These are phyloP conservation scores for Pangasius sanitwongsei DNA, from an alignment of 2,797 vertebrate species.

Conservation along the genomic window DNA sequence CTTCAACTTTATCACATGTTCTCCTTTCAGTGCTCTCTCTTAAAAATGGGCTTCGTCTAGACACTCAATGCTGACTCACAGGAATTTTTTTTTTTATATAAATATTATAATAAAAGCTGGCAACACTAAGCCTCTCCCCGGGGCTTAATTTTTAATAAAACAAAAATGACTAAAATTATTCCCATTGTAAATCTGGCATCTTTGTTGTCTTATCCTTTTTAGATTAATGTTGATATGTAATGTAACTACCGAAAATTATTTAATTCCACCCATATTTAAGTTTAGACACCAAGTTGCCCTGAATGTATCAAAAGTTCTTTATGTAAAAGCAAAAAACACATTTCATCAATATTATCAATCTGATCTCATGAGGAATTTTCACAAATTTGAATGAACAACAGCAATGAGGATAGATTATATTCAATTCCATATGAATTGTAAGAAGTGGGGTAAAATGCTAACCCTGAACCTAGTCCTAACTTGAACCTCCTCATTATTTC, in stretches of 20 bases:
- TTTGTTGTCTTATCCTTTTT: neutral
- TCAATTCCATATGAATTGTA: neutral
- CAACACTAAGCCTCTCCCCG: neutral
- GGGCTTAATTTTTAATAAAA: slow-evolving; percentile 2
- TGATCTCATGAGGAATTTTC: neutral
- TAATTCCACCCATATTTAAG: neutral
- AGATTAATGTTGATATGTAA: neutral
- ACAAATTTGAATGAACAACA: neutral
- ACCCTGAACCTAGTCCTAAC: neutral
- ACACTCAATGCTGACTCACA: neutral
- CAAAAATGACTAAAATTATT: neutral
- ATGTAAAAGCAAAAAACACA: neutral
- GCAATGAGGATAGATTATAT: neutral
- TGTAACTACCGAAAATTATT: neutral
- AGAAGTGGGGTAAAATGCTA: no score
- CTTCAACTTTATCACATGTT: neutral
- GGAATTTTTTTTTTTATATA: neutral
- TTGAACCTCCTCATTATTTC: neutral
- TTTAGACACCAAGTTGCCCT: neutral
- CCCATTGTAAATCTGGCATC: neutral
- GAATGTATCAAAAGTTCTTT: neutral
- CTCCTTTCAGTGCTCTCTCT: neutral
- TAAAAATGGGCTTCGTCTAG: neutral
- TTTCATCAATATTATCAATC: neutral
- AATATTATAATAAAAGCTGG: slow-evolving; percentile 3